A percentile compares a stretch with the other conserved stretches of the same genome.
Evolutionary conservation across 2,113 vertebrate genomes (phyloP).

Genomic region (Caranx melampygus): DNA sequence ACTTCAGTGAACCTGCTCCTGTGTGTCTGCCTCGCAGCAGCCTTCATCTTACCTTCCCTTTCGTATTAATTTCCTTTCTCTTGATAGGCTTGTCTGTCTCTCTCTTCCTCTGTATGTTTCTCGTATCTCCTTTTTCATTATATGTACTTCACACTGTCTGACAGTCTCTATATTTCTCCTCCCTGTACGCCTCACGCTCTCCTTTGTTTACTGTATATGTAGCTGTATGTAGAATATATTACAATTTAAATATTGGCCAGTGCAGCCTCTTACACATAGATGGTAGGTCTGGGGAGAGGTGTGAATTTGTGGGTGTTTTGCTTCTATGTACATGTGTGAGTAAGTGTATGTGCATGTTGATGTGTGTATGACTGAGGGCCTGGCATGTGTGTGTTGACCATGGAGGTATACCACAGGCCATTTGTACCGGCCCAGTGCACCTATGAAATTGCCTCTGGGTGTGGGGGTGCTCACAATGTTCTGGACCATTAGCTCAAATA

Average conservation of each 20-base stretch:
- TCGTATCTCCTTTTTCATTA: slow-evolving; percentile 52
- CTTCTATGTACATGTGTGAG: slow-evolving; percentile 39
- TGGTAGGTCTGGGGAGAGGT: slow-evolving; percentile 17
- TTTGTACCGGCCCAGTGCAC: slow-evolving; percentile 80
- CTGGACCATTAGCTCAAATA: slow-evolving; percentile 85
- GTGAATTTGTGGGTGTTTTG: slow-evolving; percentile 36
- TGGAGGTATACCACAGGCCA: slow-evolving; percentile 78
- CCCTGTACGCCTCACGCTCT: not conserved
- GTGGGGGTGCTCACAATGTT: slow-evolving; percentile 82
- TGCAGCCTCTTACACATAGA: slow-evolving; percentile 18
- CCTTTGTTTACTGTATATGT: slow-evolving; percentile 52
- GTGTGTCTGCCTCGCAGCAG: slow-evolving; percentile 23
- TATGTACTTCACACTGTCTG: slow-evolving; percentile 35
- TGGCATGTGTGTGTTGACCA: slow-evolving; percentile 76
- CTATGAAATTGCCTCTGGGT: slow-evolving; percentile 83
- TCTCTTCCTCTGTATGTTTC: slow-evolving; percentile 29
- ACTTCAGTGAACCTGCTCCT: slow-evolving; percentile 48
- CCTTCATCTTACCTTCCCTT: slow-evolving; percentile 46
- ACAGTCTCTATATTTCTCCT: slow-evolving; percentile 43
- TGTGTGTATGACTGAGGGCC: slow-evolving; percentile 49
- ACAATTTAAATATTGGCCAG: slow-evolving; percentile 42
- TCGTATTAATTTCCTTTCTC: slow-evolving; percentile 49
- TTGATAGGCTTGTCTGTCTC: slow-evolving; percentile 62
- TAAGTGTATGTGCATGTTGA: slow-evolving; percentile 47
- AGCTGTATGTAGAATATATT: slow-evolving; percentile 60